These are phyloP conservation scores for Callinectes sapidus DNA, from an alignment of 2,888 invertebrate genomes.

Conservation along the genomic window DNA sequence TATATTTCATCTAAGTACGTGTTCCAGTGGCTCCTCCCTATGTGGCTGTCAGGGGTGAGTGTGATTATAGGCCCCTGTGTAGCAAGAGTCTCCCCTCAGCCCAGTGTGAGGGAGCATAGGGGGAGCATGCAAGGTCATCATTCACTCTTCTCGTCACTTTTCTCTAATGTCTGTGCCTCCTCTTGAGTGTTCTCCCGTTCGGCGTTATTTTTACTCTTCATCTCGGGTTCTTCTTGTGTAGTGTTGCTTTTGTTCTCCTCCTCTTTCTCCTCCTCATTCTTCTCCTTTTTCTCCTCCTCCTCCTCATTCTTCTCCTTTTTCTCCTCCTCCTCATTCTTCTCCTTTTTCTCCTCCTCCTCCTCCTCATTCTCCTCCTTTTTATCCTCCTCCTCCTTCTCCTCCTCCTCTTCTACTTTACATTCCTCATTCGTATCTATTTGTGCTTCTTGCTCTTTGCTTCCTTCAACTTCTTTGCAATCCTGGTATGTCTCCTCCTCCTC, in stretches of 20 bases:
- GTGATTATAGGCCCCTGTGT: neutral
- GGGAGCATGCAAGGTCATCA: neutral
- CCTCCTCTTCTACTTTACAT: neutral
- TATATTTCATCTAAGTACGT: conserved; percentile 6
- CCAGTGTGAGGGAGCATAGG: neutral
- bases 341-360: neutral
- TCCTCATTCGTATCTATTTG: neutral
- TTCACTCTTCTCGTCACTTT: neutral
- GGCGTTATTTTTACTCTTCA: neutral
- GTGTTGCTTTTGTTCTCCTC: neutral
- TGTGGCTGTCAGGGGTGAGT: neutral
- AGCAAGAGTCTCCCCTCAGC: neutral
- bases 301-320: neutral
- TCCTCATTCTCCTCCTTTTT: neutral
- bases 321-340: neutral
- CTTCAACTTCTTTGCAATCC: neutral
- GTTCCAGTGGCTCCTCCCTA: neutral
- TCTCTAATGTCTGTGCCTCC: neutral
- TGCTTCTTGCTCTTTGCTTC: neutral
- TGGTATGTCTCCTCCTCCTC: neutral
- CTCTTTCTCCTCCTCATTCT: neutral
- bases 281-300: neutral
- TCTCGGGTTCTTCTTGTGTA: neutral
- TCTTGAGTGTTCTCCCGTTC: neutral
- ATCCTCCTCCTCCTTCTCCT: neutral